Percentiles rank a stretch among this genome's conserved stretches.
Conservation (phyloP, 2,888 invertebrate genomes). For the Limnephilus marmoratus region DNA sequence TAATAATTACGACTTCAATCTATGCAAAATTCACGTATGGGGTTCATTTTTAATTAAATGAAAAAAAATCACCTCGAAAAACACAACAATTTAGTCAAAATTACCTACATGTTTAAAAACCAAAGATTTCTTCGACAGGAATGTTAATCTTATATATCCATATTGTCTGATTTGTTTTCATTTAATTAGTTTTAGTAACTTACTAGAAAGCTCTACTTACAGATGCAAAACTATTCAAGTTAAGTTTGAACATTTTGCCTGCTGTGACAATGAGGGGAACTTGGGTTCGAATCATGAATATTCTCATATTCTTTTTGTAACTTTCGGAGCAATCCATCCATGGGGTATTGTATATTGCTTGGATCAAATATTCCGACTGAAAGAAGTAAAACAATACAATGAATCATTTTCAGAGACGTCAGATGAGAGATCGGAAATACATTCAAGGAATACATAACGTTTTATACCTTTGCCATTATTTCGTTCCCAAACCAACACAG, state of each 20-base stretch:
- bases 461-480: constrained; percentile 59
- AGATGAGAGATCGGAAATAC: neutral
- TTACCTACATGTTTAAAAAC: no score
- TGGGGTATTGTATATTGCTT: constrained; percentile 68
- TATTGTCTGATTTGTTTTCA: no score
- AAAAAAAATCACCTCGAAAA: no score
- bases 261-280: constrained; percentile 68
- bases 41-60: no score
- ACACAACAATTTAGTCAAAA: no score
- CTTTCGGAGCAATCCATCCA: constrained; percentile 68
- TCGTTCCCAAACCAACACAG: constrained; percentile 60
- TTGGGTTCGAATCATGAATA: constrained; percentile 69
- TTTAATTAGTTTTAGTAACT: neutral
- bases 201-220: constrained; percentile 66
- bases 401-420: neutral
- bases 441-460: neutral
- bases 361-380: constrained; percentile 68
- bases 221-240: constrained; percentile 68
- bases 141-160: no score
- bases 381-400: constrained; percentile 36
- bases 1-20: no score
- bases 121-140: no score
- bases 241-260: constrained; percentile 69
- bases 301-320: constrained; percentile 68
- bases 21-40: no score